Conservation (phyloP, 2,888 invertebrate genomes). For the Philopedon plagiatum region DNA sequence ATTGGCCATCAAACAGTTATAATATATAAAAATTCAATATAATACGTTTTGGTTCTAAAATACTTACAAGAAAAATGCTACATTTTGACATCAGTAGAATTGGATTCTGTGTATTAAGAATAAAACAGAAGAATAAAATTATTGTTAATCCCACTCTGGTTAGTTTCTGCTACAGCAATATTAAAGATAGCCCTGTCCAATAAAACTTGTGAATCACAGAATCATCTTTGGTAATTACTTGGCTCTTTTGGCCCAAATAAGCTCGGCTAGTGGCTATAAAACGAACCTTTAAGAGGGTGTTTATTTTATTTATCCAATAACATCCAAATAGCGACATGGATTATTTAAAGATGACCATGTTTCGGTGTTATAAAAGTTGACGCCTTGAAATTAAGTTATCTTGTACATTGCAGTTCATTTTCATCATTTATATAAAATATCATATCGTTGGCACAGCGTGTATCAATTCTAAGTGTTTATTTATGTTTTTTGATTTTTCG, state of each 20-base stretch:
- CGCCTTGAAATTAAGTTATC: background rate
- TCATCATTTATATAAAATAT: too few species aligned
- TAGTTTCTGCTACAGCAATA: constrained; percentile 2
- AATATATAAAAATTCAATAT: too few species aligned
- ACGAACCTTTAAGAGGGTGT: constrained; percentile 62
- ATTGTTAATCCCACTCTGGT: background rate
- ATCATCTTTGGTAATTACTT: constrained; percentile 67
- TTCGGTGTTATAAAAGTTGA: constrained; percentile 11
- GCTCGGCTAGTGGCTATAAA: constrained; percentile 59
- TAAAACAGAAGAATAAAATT: too few species aligned
- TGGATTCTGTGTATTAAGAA: too few species aligned
- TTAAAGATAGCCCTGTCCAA: constrained; percentile 21
- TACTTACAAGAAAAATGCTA: too few species aligned
- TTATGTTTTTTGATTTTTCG: too few species aligned
- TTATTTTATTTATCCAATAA: constrained; percentile 63
- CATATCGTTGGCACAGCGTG: too few species aligned
- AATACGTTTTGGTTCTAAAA: too few species aligned
- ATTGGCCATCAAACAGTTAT: too few species aligned
- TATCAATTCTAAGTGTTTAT: too few species aligned
- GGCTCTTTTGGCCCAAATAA: constrained; percentile 60
- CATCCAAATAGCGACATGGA: constrained; percentile 9
- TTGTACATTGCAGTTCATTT: too few species aligned
- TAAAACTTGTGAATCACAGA: constrained; percentile 65
- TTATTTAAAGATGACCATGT: constrained; percentile 1
- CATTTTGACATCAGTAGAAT: too few species aligned